These are phyloP conservation scores for Atethmia centrago DNA, from an alignment of 2,888 invertebrate genomes.

Conservation along the genomic window DNA sequence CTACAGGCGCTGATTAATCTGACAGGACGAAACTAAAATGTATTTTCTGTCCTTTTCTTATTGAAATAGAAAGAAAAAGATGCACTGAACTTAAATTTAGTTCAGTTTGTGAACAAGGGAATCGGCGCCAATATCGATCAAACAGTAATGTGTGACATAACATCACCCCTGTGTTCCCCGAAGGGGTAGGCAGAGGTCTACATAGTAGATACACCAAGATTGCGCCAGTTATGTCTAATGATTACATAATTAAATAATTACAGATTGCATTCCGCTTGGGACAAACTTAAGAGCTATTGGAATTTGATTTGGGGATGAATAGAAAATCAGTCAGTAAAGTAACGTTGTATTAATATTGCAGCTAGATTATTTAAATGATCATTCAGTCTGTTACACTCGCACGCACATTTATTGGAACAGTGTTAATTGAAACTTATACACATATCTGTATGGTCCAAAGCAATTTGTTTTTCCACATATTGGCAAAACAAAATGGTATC, in stretches of 20 bases:
- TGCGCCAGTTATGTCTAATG: background rate
- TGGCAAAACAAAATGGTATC: background rate
- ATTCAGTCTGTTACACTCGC: background rate
- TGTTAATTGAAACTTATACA: background rate
- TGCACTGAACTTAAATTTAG: no score
- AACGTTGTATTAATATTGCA: slow-evolving; percentile 24
- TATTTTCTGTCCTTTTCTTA: no score
- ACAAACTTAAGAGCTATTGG: background rate
- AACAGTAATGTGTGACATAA: background rate
- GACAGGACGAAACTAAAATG: no score
- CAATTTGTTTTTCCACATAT: background rate
- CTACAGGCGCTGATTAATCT: no score
- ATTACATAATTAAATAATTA: background rate
- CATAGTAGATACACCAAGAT: background rate
- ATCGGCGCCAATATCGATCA: background rate
- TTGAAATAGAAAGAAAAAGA: no score
- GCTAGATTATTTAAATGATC: background rate
- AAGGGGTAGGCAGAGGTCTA: background rate
- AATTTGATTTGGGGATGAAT: background rate
- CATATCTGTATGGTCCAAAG: background rate
- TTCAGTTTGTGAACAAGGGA: no score
- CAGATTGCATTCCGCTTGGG: background rate
- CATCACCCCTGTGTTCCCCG: background rate
- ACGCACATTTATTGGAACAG: background rate
- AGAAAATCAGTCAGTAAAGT: background rate